phyloP scores from a whole-genome alignment of 1,140 invertebrate genomes.

The Aphis craccivora region DNA sequence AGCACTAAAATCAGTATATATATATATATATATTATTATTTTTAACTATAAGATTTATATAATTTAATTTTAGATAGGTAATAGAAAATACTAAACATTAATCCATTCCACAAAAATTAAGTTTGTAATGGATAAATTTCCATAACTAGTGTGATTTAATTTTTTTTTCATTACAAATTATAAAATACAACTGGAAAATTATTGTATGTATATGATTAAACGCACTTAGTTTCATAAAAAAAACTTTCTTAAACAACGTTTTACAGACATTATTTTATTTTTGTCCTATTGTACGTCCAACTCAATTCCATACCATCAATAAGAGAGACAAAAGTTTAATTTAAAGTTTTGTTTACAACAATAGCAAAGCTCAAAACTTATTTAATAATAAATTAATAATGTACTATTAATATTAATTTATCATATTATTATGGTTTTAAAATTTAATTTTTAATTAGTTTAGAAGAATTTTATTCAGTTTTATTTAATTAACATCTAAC shows the following conservation, averaged over 20 bases:
- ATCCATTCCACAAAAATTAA: background rate
- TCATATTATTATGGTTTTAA: background rate
- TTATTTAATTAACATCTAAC: background rate
- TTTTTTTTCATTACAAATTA: no score
- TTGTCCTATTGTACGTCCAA: background rate
- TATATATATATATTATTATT: no score
- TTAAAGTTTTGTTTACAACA: background rate
- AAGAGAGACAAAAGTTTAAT: background rate
- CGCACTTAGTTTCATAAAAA: background rate
- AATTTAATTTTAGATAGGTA: background rate
- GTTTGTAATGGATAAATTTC: background rate
- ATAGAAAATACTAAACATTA: background rate
- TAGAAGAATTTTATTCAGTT: background rate
- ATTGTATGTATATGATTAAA: background rate
- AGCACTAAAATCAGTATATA: background rate
- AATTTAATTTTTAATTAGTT: background rate
- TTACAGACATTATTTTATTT: background rate
- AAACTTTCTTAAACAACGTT: background rate
- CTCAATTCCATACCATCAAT: background rate
- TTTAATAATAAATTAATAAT: background rate
- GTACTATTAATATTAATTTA: background rate
- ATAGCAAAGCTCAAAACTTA: background rate
- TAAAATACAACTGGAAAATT: background rate
- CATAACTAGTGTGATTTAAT: background rate
- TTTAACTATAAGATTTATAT: no score